Percentiles rank a stretch among this genome's conserved stretches.
These are phyloP conservation scores for Prionchulus punctatus DNA, from an alignment of 2,888 invertebrate genomes.

Conservation along the genomic window DNA sequence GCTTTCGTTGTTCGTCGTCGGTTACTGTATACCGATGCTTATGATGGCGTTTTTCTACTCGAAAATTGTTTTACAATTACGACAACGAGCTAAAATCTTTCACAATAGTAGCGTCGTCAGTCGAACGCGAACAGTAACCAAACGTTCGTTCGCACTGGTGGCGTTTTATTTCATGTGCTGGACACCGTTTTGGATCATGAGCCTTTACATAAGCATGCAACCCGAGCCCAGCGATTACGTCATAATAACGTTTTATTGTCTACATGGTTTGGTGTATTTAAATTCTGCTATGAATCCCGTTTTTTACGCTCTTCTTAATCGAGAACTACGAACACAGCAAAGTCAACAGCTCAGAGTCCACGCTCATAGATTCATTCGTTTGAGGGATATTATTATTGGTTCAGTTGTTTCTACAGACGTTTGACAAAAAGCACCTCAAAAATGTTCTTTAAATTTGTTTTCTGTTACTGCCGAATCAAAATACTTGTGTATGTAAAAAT, in stretches of 20 bases:
- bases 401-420: too few species aligned
- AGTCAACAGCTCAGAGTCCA: too few species aligned
- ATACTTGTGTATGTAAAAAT: too few species aligned
- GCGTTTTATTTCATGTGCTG: neutral
- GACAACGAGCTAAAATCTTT: neutral
- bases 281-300: neutral
- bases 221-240: neutral
- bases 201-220: neutral
- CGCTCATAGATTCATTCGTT: too few species aligned
- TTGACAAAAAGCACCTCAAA: too few species aligned
- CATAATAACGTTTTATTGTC: neutral
- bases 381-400: too few species aligned
- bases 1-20: neutral
- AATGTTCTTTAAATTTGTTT: too few species aligned
- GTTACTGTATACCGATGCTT: neutral
- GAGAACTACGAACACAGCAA: neutral
- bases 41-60: slow-evolving; percentile 3
- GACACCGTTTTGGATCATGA: neutral
- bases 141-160: neutral
- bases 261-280: neutral
- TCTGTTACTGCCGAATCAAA: too few species aligned
- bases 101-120: too few species aligned
- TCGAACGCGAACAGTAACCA: neutral
- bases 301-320: neutral
- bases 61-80: neutral